Evolutionary conservation across 1,140 invertebrate genomes (phyloP).

Genomic region (Parapsyche elsis): DNA sequence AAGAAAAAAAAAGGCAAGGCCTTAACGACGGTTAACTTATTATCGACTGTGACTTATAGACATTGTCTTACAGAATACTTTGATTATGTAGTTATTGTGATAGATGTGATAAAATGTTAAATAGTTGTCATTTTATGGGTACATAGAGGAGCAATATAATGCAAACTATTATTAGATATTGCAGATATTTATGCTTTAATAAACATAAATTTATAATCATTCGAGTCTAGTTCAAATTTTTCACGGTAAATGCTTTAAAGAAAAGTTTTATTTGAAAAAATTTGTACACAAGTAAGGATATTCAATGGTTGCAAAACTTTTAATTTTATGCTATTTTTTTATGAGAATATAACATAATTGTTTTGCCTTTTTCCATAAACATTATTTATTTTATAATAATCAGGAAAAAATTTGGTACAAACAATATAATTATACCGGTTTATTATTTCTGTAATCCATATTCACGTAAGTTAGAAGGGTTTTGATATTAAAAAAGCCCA

Average conservation of each 20-base stretch:
- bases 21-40: slow-evolving; percentile 70
- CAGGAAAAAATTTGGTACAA: too few species aligned
- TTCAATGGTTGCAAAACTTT: too few species aligned
- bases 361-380: too few species aligned
- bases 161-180: slow-evolving; percentile 23
- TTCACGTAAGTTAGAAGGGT: too few species aligned
- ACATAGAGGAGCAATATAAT: slow-evolving; percentile 40
- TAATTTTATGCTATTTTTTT: too few species aligned
- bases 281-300: too few species aligned
- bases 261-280: background rate
- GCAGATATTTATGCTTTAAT: slow-evolving; percentile 16
- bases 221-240: slow-evolving; percentile 20
- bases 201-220: background rate
- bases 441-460: too few species aligned
- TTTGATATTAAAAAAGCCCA: too few species aligned
- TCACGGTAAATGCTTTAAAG: slow-evolving; percentile 9
- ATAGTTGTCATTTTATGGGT: slow-evolving; percentile 38
- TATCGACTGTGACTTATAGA: slow-evolving; percentile 3
- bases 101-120: slow-evolving; percentile 40
- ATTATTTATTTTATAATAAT: too few species aligned
- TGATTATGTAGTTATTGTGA: slow-evolving; percentile 38
- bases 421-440: too few species aligned
- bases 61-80: background rate
- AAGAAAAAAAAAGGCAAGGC: slow-evolving; percentile 88
- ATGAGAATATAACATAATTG: too few species aligned